Evolutionary conservation across 2,888 invertebrate species (phyloP), one percentile per base, ranked within the genome.

Genomic region (Metallyticus violacea): DNA sequence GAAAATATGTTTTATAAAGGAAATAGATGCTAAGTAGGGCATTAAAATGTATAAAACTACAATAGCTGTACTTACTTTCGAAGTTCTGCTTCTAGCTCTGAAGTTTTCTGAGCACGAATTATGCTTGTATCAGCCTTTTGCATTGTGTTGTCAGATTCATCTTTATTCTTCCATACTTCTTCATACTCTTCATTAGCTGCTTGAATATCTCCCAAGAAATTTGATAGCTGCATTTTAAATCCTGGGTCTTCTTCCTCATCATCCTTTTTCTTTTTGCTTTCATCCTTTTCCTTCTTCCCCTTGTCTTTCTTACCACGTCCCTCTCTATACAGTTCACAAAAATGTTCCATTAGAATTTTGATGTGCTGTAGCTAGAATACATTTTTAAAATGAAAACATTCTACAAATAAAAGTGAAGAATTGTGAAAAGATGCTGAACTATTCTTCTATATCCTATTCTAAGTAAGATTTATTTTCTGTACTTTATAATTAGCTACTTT

Each of bases 51-150:
- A 62, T 62, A 15, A 62, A 15, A 15, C 15, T 62, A 3, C 40
- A 62, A 7, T 40, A 9, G 9, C 1, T 29, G 29, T 62, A 76
- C 62, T 79, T 82, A 83, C 83, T 95, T 94, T 89, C 97, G 93
- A 87, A 98, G 93, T 91, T 98, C 97, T 87, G 95, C 93, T 91
- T 98, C 97, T 87, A 99, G 95, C 91, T 96, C 96, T 0, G 94
- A 92, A 90, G 96, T 95, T 91, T 98, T 98, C 88, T 97, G 97
- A 87, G 95, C 93, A 90, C 96, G 95, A 89, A 99, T 96, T 92
- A 98, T 96, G 87, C 97, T 96, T 85, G 94, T 93, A 90, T 98
- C 97, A 89, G 96, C 95, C 28, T 94, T 93, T 91, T 98, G 98
- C 84, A 94, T 93, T 0, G 95, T 93, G 91, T 97, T 97, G 1